A percentile compares a stretch with the other conserved stretches of the same genome.
phyloP scores from a whole-genome alignment of 2,797 vertebrate species.

The Gobio occitaniae region DNA sequence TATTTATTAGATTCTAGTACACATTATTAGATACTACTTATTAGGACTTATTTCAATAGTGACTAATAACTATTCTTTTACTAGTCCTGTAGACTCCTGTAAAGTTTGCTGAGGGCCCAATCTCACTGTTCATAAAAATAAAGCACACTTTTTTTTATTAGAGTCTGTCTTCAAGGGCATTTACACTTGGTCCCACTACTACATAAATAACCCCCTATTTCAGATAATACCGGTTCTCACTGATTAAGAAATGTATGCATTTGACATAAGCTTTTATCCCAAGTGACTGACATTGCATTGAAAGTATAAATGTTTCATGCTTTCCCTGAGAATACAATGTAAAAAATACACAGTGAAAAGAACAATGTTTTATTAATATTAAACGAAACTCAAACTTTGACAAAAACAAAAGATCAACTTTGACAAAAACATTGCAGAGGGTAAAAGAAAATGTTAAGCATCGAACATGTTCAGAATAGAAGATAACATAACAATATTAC shows the following conservation, averaged over 20 bases:
- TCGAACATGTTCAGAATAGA: not conserved
- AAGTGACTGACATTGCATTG: not conserved
- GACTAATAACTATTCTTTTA: too few relatives aligned
- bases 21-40: too few relatives aligned
- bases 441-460: constrained; percentile 11
- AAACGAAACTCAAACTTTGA: constrained; percentile 16
- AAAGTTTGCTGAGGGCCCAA: not conserved
- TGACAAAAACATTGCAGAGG: not conserved
- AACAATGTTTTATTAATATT: constrained; percentile 24
- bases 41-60: too few relatives aligned
- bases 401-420: constrained; percentile 2
- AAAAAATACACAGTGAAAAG: constrained; percentile 20
- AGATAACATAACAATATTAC: constrained; percentile 8
- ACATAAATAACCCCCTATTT: not conserved
- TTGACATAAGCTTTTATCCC: not conserved
- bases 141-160: not conserved
- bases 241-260: not conserved
- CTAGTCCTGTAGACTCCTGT: not conserved
- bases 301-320: not conserved
- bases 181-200: too few relatives aligned
- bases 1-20: too few relatives aligned
- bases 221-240: not conserved
- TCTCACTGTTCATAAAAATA: too few relatives aligned
- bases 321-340: not conserved
- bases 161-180: not conserved